These are phyloP conservation scores for Hydropsyche betteni DNA, from an alignment of 2,888 invertebrate genomes.

Conservation along the genomic window DNA sequence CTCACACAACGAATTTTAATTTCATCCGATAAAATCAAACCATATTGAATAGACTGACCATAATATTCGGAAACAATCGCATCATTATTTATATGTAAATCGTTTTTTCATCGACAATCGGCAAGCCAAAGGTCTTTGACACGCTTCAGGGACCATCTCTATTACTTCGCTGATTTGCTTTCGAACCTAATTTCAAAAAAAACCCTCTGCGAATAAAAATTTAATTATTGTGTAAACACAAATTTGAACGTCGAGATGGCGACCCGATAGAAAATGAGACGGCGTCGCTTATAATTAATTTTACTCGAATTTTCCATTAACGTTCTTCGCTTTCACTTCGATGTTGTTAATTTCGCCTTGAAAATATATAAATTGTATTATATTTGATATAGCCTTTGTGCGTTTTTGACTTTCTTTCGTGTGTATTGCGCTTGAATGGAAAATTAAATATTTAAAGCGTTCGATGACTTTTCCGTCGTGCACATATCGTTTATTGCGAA, in stretches of 20 bases:
- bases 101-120: too few relatives aligned
- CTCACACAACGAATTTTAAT: too few relatives aligned
- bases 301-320: conserved; percentile 27
- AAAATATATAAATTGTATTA: not conserved
- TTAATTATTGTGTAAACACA: conserved; percentile 16
- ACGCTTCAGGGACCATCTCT: not conserved
- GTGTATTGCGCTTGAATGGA: too few relatives aligned
- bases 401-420: too few relatives aligned
- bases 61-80: too few relatives aligned
- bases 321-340: conserved; percentile 6
- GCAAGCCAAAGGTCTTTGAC: not conserved
- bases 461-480: too few relatives aligned
- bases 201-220: conserved; percentile 7
- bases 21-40: too few relatives aligned
- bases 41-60: too few relatives aligned
- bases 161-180: not conserved
- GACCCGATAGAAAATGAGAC: not conserved
- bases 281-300: conserved; percentile 21
- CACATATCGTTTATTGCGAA: too few relatives aligned
- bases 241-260: conserved; percentile 6
- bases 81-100: too few relatives aligned
- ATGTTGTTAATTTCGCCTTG: conserved; percentile 4
- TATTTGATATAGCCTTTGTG: too few relatives aligned
- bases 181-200: not conserved
- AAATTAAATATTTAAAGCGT: too few relatives aligned